Evolutionary conservation across 2,113 vertebrate genomes (phyloP).

Genomic region (Mobula hypostoma): DNA sequence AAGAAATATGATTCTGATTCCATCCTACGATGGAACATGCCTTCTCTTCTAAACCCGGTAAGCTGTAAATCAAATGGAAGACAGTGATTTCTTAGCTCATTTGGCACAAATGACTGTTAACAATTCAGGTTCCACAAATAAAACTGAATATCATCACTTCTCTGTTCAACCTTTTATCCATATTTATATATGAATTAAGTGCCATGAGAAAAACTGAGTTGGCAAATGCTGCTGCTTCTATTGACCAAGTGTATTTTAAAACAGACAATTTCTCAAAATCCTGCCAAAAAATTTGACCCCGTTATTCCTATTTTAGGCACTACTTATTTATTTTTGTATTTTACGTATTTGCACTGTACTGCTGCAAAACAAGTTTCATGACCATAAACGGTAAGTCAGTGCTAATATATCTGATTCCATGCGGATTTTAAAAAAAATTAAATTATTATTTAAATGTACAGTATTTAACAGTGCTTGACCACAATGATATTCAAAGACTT

Average conservation of each 20-base stretch:
- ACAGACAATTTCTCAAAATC: background rate
- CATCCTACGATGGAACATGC: too few relatives aligned
- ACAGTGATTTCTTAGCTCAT: too few relatives aligned
- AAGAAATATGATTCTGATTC: too few relatives aligned
- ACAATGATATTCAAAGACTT: background rate
- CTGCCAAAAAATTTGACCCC: background rate
- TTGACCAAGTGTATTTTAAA: background rate
- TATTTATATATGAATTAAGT: background rate
- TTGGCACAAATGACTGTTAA: background rate
- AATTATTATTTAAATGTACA: background rate
- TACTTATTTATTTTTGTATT: too few relatives aligned
- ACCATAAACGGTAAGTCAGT: too few relatives aligned
- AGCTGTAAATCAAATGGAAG: too few relatives aligned
- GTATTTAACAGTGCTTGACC: background rate
- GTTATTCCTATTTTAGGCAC: too few relatives aligned
- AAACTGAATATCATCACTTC: background rate
- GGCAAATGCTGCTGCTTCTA: background rate
- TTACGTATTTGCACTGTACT: too few relatives aligned
- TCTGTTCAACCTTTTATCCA: background rate
- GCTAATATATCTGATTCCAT: too few relatives aligned
- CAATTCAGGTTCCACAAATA: background rate
- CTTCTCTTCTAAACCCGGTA: too few relatives aligned
- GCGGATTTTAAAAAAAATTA: too few relatives aligned
- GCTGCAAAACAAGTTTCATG: too few relatives aligned
- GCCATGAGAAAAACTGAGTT: background rate